Base-by-base conservation (phyloP, 2,113 vertebrate genomes). In the Sturnira hondurensis region DNA sequence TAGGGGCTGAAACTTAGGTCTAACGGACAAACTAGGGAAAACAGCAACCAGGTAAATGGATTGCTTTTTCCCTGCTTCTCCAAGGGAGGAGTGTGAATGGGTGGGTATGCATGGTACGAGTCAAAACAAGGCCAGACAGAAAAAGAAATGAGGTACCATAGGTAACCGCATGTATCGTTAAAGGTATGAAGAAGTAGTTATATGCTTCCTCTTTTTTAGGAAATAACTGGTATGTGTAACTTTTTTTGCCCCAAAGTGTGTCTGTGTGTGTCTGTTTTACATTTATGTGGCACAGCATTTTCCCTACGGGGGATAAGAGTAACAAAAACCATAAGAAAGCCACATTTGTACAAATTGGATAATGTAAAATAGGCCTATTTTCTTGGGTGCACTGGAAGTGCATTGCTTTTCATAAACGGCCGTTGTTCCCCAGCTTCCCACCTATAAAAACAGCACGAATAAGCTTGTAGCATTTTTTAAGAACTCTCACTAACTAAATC, bases 401-500 rank as follows among this genome's bases (percentile, higher is more conserved):
- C 54, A 19, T 5, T 0, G n/a, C 52, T 65, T 92, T 73, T 19
- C 52, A 83, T 33, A 56, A 91, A 94, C 82, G 45, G 52, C 61
- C 86, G 33, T 14, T 2, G 2, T 43, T 0, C 43, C 41, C 88
- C 13, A 47, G 50, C 20, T 93, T 36, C 45, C 61, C 0, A 2
- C 2, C 54, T 13, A 65, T 33, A 83, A 86, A 89, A 91, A 58
- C 65, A 70, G 65, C 56, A 54, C 67, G 70, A 92, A 58, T 36
- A 78, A 45, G 11, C 70, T 65, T 88, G 73, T 45, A 85, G 45
- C 26, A 33, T 50, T 43, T 33, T 31, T 61, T 50, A 26, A 33
- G 22, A 67, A 26, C 41, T 84, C 17, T 92, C 93, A 93, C 92
- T 82, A 68, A 77, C 45, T 36, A 87, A 96, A 96, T 80, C 43